A percentile compares a stretch with the other conserved stretches of the same genome.
Conservation (phyloP, 2,113 vertebrate genomes). For the Procavia capensis region DNA sequence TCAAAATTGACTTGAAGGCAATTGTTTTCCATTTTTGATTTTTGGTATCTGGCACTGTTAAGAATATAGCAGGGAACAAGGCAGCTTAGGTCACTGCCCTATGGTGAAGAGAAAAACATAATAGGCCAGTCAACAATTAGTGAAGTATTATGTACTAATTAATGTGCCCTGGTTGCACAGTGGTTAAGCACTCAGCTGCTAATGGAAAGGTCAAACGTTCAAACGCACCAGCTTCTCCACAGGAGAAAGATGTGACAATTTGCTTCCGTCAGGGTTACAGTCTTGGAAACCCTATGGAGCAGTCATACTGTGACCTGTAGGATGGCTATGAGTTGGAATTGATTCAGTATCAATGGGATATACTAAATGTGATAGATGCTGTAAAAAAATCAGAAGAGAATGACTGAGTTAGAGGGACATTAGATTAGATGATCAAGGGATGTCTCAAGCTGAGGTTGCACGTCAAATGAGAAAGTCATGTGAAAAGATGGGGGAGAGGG, state of each 20-base stretch:
- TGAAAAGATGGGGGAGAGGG: background rate
- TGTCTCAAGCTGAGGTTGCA: background rate
- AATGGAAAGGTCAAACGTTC: background rate
- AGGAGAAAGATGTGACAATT: background rate
- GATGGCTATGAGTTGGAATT: background rate
- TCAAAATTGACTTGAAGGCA: no score
- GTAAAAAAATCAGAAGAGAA: background rate
- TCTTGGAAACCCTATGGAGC: background rate
- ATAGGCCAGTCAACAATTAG: background rate
- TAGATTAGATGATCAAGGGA: background rate
- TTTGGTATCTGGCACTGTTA: background rate
- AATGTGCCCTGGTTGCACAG: background rate
- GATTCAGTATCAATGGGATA: background rate
- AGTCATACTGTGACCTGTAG: background rate
- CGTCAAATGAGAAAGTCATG: background rate
- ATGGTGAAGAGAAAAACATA: background rate
- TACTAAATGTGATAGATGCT: background rate
- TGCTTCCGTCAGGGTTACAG: background rate
- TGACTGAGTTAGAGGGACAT: background rate
- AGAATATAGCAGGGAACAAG: background rate
- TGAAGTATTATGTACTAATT: background rate
- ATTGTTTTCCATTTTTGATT: no score
- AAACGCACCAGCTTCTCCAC: background rate
- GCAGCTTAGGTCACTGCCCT: background rate
- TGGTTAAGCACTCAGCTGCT: background rate